Base-by-base conservation (phyloP, 2,888 invertebrate species). In the Cosmorhoe ocellata region DNA sequence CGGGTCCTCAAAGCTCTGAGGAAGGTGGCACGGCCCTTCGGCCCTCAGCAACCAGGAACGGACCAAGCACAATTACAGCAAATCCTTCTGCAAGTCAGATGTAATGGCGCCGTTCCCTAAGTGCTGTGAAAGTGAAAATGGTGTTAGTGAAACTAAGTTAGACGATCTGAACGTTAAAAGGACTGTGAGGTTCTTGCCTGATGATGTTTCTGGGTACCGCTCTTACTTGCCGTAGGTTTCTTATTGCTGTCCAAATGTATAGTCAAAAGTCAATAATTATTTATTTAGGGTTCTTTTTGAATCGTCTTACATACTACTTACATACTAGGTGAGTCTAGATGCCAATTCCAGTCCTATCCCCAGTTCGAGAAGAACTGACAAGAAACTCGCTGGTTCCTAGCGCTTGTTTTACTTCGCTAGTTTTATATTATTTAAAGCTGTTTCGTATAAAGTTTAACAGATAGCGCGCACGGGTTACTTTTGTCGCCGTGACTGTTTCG, bases 1-100 rank as follows among this genome's bases (percentile, higher is more conserved):
- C 62, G 89, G 89, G 1, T 75, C 86, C 0, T 88, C 88, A 37
- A 89, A 89, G 51, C 87, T 88, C 79, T 90, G 89, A 90, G 84
- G 72, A 61, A 71, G 81, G 81, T 59, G 59, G 42, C 63, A 58
- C 63, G 80, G 80, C 74, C 74, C 69, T 63, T 65, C 60, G 67
- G 79, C 80, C 64, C 79, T 82, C 68, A 83, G 83, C 69, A 81
- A 84, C 63, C 70, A 68, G 40, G 79, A 76, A 48, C 68, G 79
- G 46, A 77, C 78, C 57, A 76, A 84, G 54, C 75, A 77, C 63
- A 84, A 86, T 71, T 84, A 82, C 63, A 84, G 81, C 72, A 83
- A 81, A 50, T 68, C 77, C 2, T 63, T 74, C 34, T 74, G 74
- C 61, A 80, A 76, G 58, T 61, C 75, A 3, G 79, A 84, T 56